Evolutionary conservation across 2,888 invertebrate species (phyloP).

Genomic region (Hypomecis atomaria): DNA sequence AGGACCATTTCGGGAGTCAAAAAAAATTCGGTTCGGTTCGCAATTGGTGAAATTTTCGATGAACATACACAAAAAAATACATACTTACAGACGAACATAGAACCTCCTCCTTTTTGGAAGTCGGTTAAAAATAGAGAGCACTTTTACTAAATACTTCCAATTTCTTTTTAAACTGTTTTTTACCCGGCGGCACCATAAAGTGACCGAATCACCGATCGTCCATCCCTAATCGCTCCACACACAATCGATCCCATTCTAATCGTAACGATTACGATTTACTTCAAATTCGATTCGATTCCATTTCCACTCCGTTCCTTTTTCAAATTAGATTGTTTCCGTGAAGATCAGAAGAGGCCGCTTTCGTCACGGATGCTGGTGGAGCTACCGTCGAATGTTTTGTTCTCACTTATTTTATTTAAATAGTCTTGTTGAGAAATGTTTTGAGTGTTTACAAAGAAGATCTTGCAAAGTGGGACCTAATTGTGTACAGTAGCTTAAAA

Average conservation of each 20-base stretch:
- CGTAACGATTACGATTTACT: constrained; percentile 53
- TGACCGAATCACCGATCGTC: constrained; percentile 41
- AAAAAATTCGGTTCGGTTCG: too few relatives aligned
- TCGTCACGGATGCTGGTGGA: constrained; percentile 66
- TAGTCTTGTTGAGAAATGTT: constrained; percentile 46
- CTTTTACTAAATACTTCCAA: not conserved
- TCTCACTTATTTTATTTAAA: constrained; percentile 48
- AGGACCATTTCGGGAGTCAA: too few relatives aligned
- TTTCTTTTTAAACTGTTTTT: constrained; percentile 15
- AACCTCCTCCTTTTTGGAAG: too few relatives aligned
- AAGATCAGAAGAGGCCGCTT: constrained; percentile 64
- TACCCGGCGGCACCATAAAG: constrained; percentile 11
- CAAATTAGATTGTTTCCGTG: constrained; percentile 62
- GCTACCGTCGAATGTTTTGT: constrained; percentile 53
- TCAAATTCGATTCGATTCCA: constrained; percentile 67
- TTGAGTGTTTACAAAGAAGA: not conserved
- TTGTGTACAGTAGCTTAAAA: too few relatives aligned
- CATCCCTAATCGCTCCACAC: constrained; percentile 43
- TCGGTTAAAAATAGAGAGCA: too few relatives aligned
- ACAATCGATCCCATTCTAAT: constrained; percentile 47
- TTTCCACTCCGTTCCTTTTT: constrained; percentile 48
- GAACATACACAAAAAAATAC: too few relatives aligned
- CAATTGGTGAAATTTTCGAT: too few relatives aligned
- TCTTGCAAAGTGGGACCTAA: not conserved
- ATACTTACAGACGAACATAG: too few relatives aligned